Base-by-base conservation (phyloP, 2,888 invertebrate genomes). In the Hermaeophaga mercurialis region DNA sequence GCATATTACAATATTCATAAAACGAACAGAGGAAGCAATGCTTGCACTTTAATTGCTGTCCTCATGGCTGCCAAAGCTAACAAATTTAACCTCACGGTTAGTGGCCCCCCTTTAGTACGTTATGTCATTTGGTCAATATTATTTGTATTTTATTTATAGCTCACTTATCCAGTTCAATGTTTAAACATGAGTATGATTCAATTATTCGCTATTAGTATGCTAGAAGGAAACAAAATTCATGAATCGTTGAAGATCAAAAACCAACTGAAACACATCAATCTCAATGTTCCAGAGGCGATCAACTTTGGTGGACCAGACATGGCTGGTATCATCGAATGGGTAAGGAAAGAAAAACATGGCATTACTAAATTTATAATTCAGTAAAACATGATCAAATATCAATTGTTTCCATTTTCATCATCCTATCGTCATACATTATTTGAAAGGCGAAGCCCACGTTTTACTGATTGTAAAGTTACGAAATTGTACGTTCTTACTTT, bases 11-110 rank as follows among this genome's bases (percentile, higher is more conserved):
- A 80, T 55, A 75, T 78, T 54, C 75, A 76, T 64, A 75, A 78
- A 54, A 64, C 56, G 6, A 69, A 73, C 48, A 78, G 70, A 73
- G 83, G 80, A 47, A 85, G 84, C 63, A 82, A 84, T 72, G 85
- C 85, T 5, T 85, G 85, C 62, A 85, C 85, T 1, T 72, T 85
- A 48, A 85, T 85, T 64, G 83, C 82, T 31, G 72, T 85, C 15
- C 75, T 85, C 45, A 74, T 84, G 56, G 84, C 85, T 19, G 74
- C 79, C 45, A 78, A 78, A 64, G 79, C 80, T 57, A 65, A 72
- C 55, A 58, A 66, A 28, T 64, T 70, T 45, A 68, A 74, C 53
- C 68, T 77, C 45, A 66, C 67, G 44, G 75, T 75, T 69, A 59
- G 66, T 61, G 17, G 7, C 6, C 3, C 6, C 6, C 3, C 6